Evolutionary conservation across 2,888 invertebrate genomes (phyloP), one percentile per base, ranked within the genome.

Genomic region (Anorthoa munda): DNA sequence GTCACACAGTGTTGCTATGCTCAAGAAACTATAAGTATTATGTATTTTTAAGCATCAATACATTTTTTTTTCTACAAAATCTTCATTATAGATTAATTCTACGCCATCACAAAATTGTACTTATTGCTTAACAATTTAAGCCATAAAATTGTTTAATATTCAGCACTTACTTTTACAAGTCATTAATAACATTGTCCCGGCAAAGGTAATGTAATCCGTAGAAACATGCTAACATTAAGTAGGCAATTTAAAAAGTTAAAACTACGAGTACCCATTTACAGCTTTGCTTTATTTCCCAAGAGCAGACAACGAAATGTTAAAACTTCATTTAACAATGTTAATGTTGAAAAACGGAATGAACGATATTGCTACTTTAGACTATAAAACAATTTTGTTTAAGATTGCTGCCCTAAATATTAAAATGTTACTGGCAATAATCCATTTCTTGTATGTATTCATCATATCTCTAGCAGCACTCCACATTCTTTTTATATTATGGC

Each of bases 221-320:
- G 13, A 46, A 55, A 72, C 31, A n/a, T 26, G 26, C 11, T 15
- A 21, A 46, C 45, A 21, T 61, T 15, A 23, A 53, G 3, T n/a
- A 66, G 18, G 45, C 31, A 39, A 53, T 55, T 76, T 5, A 13
- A 53, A 65, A 46, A 55, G 17, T 39, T 39, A n/a, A 2, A 39
- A 39, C 39, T 39, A 48, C 31, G 2, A 26, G 4, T 17, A 59
- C 46, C 39, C 4, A 9, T 4, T 60, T 18, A 60, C 18, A 71
- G 21, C 53, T 55, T 39, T 39, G 18, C 12, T 39, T 68, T 51
- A 39, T 55, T 70, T 59, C 23, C 18, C 18, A 2, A 66, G 58
- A 21, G 26, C 18, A 48, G 69, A 63, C 48, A 56, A 51, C 17
- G 21, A 12, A 59, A 76, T 17, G 55, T n/a, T 53, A 46, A 75